Conservation (phyloP, 2,797 vertebrate genomes). For the Sarcoramphus papa region DNA sequence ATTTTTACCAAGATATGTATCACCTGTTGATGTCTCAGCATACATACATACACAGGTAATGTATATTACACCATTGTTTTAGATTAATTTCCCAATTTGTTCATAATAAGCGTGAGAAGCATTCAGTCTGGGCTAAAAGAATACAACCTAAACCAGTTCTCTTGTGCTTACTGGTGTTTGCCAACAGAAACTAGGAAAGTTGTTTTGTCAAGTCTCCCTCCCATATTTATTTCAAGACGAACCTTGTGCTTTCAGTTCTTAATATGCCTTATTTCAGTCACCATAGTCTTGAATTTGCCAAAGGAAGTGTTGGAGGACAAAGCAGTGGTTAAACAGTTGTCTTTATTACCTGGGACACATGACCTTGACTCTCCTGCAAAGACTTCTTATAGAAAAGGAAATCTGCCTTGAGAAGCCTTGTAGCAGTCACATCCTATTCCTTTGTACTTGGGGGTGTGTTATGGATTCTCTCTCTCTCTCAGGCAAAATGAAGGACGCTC, state of each 20-base stretch:
- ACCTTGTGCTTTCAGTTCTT: not conserved
- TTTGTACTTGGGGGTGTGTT: not conserved
- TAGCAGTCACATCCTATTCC: constrained; percentile 38
- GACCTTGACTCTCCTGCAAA: constrained; percentile 42
- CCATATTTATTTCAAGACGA: not conserved
- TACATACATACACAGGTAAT: not conserved
- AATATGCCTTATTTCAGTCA: not conserved
- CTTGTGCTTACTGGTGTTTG: not conserved
- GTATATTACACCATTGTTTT: not conserved
- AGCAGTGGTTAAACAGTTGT: constrained; percentile 3
- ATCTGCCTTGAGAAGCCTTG: constrained; percentile 14
- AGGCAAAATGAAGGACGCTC: not conserved
- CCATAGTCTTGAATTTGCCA: not conserved
- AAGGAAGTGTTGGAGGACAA: constrained; percentile 16
- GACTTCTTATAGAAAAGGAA: constrained; percentile 9
- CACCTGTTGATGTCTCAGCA: not conserved
- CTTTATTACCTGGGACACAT: constrained; percentile 25
- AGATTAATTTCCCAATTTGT: not conserved
- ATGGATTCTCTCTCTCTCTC: not conserved
- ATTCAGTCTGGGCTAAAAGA: not conserved
- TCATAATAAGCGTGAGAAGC: not conserved
- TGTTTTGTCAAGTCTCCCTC: not conserved
- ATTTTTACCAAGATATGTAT: not conserved
- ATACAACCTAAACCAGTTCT: not conserved
- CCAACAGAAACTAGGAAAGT: not conserved